Base-by-base conservation (phyloP, 2,888 invertebrate genomes). In the Apomyelois bistriatella region DNA sequence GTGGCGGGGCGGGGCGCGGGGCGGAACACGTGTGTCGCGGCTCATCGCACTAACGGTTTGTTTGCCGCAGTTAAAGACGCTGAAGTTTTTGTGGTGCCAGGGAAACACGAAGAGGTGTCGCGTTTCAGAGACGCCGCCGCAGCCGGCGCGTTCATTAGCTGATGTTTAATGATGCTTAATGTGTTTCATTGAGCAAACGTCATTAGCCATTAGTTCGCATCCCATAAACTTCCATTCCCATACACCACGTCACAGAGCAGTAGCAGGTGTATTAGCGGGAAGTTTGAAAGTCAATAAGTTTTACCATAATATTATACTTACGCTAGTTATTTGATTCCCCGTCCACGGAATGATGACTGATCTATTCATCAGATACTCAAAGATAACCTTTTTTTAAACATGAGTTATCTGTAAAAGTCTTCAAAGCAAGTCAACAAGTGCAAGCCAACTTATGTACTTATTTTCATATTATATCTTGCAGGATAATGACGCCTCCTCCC, bases 11-110 rank as follows among this genome's bases (percentile, higher is more conserved):
- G 58, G 57, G 51, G 60, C 59, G 57, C 53, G 47, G 54, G 48
- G 61, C 57, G 53, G 55, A 42, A 57, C 63, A 60, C 60, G 54
- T 56, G 60, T 48, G 59, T 56, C 51, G 58, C 64, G 66, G 59
- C 66, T 68, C 73, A 65, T 53, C 60, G 63, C 64, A 55, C 52
- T 76, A 69, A 79, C 78, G 79, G 79, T 78, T 76, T 77, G 78
- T 78, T 76, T 66, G 49, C 55, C 61, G 61, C 59, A 54, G 54
- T 59, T 53, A 65, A 62, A 59, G 57, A 58, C 30, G 54, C 50
- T 3, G 22, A 2, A 22, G 54, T 59, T 78, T 76, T 76, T 74
- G 47, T 35, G 50, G 10, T 41, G 17, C 30, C 54, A 30, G 37
- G 22, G 38, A 37, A 41, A 35, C 37, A 32, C 22, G 22, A 3